Evolutionary conservation across 2,888 invertebrate species (phyloP).

Genomic region (Nowickia ferox): DNA sequence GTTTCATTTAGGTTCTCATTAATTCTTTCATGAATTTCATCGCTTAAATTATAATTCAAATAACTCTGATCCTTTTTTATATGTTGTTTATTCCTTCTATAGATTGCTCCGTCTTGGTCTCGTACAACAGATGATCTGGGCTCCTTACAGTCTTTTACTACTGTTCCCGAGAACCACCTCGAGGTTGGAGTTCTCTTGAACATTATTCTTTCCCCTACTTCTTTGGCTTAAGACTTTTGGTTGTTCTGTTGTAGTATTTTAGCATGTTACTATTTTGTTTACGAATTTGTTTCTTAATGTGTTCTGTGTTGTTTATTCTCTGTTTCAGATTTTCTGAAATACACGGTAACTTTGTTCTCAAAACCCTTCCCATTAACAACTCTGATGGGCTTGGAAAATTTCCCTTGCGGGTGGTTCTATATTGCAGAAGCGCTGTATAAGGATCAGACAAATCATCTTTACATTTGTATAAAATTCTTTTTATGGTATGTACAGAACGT

Average conservation of each 20-base stretch:
- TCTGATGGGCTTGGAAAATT: slow-evolving; percentile 2
- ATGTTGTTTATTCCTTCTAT: slow-evolving; percentile 11
- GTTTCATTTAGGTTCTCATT: too few relatives aligned
- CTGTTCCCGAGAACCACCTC: too few relatives aligned
- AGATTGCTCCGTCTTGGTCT: neutral
- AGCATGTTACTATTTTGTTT: neutral
- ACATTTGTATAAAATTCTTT: neutral
- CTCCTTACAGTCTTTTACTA: neutral
- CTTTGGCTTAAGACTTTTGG: neutral
- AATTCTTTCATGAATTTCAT: neutral
- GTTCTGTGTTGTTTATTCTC: neutral
- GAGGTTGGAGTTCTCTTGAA: neutral
- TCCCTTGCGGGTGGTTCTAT: neutral
- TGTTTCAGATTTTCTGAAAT: neutral
- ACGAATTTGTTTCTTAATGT: neutral
- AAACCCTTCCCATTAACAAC: neutral
- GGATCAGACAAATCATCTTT: neutral
- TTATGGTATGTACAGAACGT: neutral
- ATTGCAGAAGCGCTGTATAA: neutral
- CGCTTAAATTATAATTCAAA: too few relatives aligned
- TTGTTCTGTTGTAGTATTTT: neutral
- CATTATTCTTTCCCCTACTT: neutral
- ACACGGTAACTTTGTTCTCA: neutral
- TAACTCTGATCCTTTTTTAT: neutral
- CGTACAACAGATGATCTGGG: neutral